phyloP scores from a whole-genome alignment of 2,888 invertebrate genomes.

The Tricholauxania praeusta region DNA sequence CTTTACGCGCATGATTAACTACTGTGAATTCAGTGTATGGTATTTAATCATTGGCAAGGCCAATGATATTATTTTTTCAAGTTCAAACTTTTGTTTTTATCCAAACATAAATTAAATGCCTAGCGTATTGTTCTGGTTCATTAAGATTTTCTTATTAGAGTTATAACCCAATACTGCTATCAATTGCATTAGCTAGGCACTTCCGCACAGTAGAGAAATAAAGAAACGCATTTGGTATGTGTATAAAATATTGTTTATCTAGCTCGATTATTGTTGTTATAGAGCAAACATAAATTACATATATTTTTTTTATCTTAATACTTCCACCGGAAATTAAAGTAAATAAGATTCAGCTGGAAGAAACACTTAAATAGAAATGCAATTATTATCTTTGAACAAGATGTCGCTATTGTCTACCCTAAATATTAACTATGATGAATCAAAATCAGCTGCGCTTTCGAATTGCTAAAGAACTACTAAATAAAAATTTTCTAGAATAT shows the following conservation, averaged over 20 bases:
- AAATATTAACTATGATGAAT: background rate
- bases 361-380: slow-evolving; percentile 13
- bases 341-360: background rate
- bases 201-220: no score
- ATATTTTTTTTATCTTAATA: slow-evolving; percentile 20
- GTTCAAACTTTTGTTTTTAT: no score
- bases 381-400: background rate
- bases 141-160: background rate
- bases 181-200: no score
- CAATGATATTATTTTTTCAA: no score
- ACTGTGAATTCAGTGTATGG: no score
- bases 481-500: no score
- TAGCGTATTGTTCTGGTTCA: no score
- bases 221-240: no score
- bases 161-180: background rate
- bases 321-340: slow-evolving; percentile 31
- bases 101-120: no score
- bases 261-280: background rate
- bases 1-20: no score
- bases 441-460: background rate
- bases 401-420: background rate
- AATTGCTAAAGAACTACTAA: background rate
- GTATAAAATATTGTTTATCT: no score
- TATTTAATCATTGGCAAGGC: no score
- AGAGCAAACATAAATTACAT: slow-evolving; percentile 2